Evolutionary conservation across 2,113 vertebrate genomes (phyloP), one percentile per base, ranked within the genome.

Genomic region (Pampusana beccarii): DNA sequence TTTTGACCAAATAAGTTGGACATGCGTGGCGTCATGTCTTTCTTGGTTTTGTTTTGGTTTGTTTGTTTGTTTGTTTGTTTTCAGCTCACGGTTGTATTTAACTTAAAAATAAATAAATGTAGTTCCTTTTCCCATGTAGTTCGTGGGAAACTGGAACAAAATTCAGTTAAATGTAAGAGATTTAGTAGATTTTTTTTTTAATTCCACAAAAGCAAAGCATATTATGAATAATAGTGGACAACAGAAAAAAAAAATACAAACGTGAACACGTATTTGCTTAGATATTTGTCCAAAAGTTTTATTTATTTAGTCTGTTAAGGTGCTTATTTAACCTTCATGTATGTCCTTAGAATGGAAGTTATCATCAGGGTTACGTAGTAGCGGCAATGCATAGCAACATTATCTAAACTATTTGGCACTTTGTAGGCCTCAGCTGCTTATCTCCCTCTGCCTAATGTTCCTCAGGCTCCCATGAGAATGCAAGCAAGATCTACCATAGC

Each of bases 331-430:
- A 94, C 92, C 88, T 97, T 95, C 80, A 79, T 12, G 0, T 74
- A 60, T 19, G 82, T 66, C 85, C 94, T 88, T 58, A 95, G 50
- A 44, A 65, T 51, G 75, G 40, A 56, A 83, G 29, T 44, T 89
- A 70, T 57, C 58, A 2, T 60, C 73, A 94, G 70, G 20, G 17
- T 73, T 83, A 18, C 0, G 0, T 23, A 77, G 93, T 58, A 80
- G 70, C 3, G 1, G 56, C 81, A 87, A n/a, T 38, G 60, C 71
- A 89, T 81, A 84, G 64, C 77, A 89, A 60, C 42, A 33, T 93
- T 96, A 97, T 96, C 95, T 97, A 77, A 96, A 81, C 67, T 94
- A 96, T 97, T 94, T 21, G 6, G 56, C 79, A 83, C 64, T 84
- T 82, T 44, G 53, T 64, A 61, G 74, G 66, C 86, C 72, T 93